A percentile compares a stretch with the other conserved stretches of the same genome.
These are phyloP conservation scores for Hozukius guyotensis DNA, from an alignment of 2,797 vertebrate genomes.

Conservation along the genomic window DNA sequence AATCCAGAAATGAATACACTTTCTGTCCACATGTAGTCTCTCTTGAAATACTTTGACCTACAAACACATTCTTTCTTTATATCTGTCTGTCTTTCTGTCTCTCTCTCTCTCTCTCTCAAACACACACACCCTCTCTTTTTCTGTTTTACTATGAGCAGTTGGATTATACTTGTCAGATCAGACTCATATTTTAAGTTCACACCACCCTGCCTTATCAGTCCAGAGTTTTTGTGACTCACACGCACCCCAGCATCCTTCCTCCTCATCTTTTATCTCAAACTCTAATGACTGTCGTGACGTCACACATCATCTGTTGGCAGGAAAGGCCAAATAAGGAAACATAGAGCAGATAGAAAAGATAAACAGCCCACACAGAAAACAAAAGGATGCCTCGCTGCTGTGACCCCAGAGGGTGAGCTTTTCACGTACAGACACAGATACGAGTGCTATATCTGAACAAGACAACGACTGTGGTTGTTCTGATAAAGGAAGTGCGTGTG, in stretches of 20 bases:
- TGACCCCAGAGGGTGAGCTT: conserved; percentile 29
- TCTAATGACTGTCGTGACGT: conserved; percentile 56
- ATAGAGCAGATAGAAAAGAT: conserved; percentile 60
- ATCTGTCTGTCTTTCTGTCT: not conserved
- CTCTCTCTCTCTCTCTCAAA: not conserved
- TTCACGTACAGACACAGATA: conserved; percentile 25
- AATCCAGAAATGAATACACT: conserved; percentile 27
- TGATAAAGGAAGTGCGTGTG: conserved; percentile 17
- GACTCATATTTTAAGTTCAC: conserved; percentile 29
- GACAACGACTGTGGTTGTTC: conserved; percentile 20
- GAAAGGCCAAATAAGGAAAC: conserved; percentile 77
- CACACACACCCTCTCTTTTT: not conserved
- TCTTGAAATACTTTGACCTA: conserved; percentile 47
- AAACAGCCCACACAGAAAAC: conserved; percentile 58
- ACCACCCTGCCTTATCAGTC: conserved; percentile 7
- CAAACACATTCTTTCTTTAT: conserved; percentile 22
- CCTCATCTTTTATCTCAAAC: conserved; percentile 40
- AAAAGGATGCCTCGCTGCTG: conserved; percentile 28
- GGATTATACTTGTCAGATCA: conserved; percentile 26
- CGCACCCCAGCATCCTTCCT: conserved; percentile 32
- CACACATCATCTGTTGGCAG: conserved; percentile 48
- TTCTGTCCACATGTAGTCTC: conserved; percentile 6
- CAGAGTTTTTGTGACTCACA: conserved; percentile 25
- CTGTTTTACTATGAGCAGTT: not conserved
- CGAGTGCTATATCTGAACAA: conserved; percentile 4